A percentile compares a stretch with the other conserved stretches of the same genome.
Conservation (phyloP, 2,113 vertebrate genomes). For the Lichenostomus cassidix region DNA sequence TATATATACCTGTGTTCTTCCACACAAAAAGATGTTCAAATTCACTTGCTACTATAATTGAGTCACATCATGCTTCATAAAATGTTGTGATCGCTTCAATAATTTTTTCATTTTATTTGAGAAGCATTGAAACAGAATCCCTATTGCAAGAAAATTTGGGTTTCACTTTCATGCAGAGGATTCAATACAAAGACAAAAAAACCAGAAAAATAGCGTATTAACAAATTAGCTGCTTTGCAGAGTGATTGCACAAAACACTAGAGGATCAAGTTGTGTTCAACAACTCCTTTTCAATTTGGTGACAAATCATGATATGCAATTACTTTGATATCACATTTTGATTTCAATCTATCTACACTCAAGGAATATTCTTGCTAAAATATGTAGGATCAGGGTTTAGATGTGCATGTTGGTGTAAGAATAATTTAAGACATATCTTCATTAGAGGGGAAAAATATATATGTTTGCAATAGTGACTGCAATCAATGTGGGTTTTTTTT, state of each 20-base stretch:
- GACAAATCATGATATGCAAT: not conserved
- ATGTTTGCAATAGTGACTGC: not conserved
- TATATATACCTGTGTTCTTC: not conserved
- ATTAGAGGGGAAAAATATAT: not conserved
- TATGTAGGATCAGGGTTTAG: not conserved
- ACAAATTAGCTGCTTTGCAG: not conserved
- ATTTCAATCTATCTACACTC: not conserved
- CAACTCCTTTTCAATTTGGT: not conserved
- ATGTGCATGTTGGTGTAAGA: not conserved
- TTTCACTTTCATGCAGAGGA: not conserved
- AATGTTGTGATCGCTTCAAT: not conserved
- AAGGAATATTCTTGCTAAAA: not conserved
- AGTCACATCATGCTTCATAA: not conserved
- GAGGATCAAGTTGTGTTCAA: not conserved
- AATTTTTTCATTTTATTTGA: not conserved
- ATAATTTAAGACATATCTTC: not conserved
- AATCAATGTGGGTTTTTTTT: not conserved
- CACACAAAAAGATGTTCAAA: not conserved
- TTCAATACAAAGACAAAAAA: not conserved
- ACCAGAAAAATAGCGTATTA: not conserved
- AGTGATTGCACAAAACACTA: not conserved
- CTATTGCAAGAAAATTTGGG: not conserved
- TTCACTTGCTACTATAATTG: not conserved
- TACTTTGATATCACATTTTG: not conserved
- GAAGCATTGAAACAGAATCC: not conserved